Percentiles rank a stretch among this genome's conserved stretches.
phyloP scores from a whole-genome alignment of 2,113 vertebrate species.

The Naja naja region DNA sequence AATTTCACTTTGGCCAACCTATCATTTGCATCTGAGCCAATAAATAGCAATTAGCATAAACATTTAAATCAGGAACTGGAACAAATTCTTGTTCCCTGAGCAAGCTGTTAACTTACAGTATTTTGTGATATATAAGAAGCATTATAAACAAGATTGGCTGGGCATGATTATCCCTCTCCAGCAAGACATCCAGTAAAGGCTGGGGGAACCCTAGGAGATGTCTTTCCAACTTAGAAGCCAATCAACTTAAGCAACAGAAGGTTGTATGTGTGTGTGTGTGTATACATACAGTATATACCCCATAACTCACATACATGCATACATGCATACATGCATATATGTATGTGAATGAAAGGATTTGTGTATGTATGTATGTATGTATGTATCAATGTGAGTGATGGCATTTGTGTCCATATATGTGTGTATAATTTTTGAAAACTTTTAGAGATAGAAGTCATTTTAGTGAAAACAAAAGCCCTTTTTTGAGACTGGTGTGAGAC shows the following conservation, averaged over 20 bases:
- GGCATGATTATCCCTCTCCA: slow-evolving; percentile 69
- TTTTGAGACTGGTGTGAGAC: background rate
- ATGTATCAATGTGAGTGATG: background rate
- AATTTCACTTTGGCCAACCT: slow-evolving; percentile 99
- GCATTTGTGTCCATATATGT: background rate
- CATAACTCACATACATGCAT: background rate
- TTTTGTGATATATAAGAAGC: slow-evolving; percentile 78
- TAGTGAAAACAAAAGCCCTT: background rate
- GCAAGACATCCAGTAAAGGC: slow-evolving; percentile 66
- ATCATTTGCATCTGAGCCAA: slow-evolving; percentile 99
- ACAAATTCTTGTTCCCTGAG: slow-evolving; percentile 97
- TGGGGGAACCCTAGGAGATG: slow-evolving; percentile 37
- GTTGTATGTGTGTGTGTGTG: no score
- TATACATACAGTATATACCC: no score
- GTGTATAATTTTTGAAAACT: slow-evolving; percentile 15
- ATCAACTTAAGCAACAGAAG: slow-evolving; percentile 39
- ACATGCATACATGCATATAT: background rate
- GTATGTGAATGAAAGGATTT: no score
- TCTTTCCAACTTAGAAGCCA: slow-evolving; percentile 38
- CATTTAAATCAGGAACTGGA: slow-evolving; percentile 99
- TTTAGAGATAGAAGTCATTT: slow-evolving; percentile 28
- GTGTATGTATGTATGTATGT: background rate
- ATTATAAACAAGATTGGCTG: slow-evolving; percentile 71
- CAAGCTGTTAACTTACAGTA: slow-evolving; percentile 97
- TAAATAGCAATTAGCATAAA: slow-evolving; percentile 99